Evolutionary conservation across 1,140 invertebrate species (phyloP), one percentile per base, ranked within the genome.

Genomic region (Globodera rostochiensis): DNA sequence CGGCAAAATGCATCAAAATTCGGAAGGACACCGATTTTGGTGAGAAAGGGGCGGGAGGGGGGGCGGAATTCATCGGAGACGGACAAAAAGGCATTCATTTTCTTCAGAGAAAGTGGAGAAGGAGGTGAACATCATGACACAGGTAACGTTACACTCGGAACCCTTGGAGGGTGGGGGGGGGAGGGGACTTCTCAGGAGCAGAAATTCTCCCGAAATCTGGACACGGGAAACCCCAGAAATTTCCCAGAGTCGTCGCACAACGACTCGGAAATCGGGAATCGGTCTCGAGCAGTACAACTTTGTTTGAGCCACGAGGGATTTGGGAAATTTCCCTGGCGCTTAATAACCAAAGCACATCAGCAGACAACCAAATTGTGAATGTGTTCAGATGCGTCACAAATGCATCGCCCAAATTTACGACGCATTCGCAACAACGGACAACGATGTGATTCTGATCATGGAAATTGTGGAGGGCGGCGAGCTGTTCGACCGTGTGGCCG

Each of bases 371-470:
- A 74, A 1, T 7, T 4, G 57, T 1, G 11, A 60, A 11, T 19
- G 5, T 60, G 11, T 36, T 70, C 57, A 90, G 78, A 87, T 93
- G 66, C 88, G 91, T 46, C 92, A 93, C 87, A 87, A 90, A 36
- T 92, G 92, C 80, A 91, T 93, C 64, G 92, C 92, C 77, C 91
- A 90, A 80, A 89, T 93, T 46, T 91, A 92, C 85, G 92, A 93
- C 73, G 92, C 92, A 25, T 92, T 91, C 84, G 91, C 92, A 69
- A 91, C 89, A 36, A 88, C 87, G 88, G 93, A 93, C 21, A 86
- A 88, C 46, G 90, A 92, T 75, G 91, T 93, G 69, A 91, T 92
- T 73, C 88, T 93, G 1, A 91, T 93, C 47, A 89, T 93, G 74
- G 92, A 93, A 88, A 89, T 93, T 75, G 88, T 89, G 11, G 64